Percentiles rank a stretch among this genome's conserved stretches.
These are phyloP conservation scores for Thalassarche chlororhynchos DNA, from an alignment of 2,113 vertebrate genomes.

Conservation along the genomic window DNA sequence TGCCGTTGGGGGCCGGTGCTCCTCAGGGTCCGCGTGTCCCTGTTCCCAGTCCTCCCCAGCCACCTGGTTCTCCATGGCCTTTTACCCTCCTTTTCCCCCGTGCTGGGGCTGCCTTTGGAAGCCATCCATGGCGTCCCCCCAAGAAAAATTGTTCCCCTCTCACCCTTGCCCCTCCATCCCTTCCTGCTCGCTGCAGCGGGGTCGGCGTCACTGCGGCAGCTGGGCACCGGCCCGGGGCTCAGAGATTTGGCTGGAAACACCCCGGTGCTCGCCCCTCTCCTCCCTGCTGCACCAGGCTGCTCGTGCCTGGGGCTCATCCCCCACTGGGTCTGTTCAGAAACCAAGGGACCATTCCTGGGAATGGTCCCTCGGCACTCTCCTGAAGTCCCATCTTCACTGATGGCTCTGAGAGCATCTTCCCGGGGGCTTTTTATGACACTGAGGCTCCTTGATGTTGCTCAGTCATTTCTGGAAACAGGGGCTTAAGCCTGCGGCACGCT, in stretches of 20 bases:
- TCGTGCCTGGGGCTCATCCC: rapidly evolving
- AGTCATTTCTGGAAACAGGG: neutral
- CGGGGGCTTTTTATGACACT: rapidly evolving
- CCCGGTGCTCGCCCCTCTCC: neutral
- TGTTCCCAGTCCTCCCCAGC: neutral
- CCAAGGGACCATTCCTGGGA: neutral
- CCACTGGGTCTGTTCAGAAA: neutral
- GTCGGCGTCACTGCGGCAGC: rapidly evolving
- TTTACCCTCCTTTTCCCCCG: neutral
- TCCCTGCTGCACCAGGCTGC: neutral
- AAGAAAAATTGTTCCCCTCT: neutral
- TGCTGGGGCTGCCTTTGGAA: neutral
- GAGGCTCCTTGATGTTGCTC: neutral
- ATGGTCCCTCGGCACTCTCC: rapidly evolving
- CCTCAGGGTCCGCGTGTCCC: rapidly evolving
- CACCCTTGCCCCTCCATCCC: neutral
- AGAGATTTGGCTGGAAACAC: neutral
- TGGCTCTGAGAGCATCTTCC: neutral
- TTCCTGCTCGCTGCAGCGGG: rapidly evolving
- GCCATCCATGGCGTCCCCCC: rapidly evolving
- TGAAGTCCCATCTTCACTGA: neutral
- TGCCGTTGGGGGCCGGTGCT: rapidly evolving
- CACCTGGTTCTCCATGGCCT: neutral
- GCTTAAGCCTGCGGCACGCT: neutral
- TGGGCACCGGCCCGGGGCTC: neutral